Evolutionary conservation across 2,113 vertebrate genomes (phyloP), one percentile per base, ranked within the genome.

Genomic region (Propithecus coquereli): DNA sequence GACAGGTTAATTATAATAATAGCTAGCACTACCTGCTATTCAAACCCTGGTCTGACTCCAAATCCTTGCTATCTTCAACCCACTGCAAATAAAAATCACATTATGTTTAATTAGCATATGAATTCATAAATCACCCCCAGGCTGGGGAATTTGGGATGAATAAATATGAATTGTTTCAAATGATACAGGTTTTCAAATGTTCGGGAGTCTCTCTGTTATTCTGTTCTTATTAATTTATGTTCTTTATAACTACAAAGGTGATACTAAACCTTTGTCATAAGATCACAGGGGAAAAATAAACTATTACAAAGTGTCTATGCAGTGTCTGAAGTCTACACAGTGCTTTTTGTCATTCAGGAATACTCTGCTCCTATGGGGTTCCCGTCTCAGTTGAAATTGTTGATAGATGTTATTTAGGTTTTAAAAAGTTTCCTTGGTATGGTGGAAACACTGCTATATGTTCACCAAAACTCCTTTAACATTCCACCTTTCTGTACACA

Each of bases 71-170:
- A 40, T 84, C 32, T 71, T 79, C n/a, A 87, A 87, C 11, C 22
- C 22, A 54, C 59, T 85, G 45, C 71, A 90, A 94, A 71, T 54
- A 54, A 94, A 83, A 90, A 12, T 37, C n/a, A 79, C 71, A 34
- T 76, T 90, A 47, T 65, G 89, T 94, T 94, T 92, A 90, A 94
- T 88, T 91, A 95, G 32, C 54, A 93, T 73, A 73, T 23, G 27
- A 96, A 96, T 95, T 95, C 84, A 90, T 63, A 95, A 87, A 61
- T 85, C 22, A 88, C n/a, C 30, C 59, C 25, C 18, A 63, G 70
- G 76, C 57, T 68, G 66, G 23, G 40, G 30, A 88, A 30, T 94
- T 92, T 54, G 3, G 70, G 71, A 86, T 97, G 83, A 94, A 97
- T 89, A 93, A 93, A 89, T 76, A 90, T 66, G 40, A 81, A 85